A percentile compares a stretch with the other conserved stretches of the same genome.
Evolutionary conservation across 2,888 invertebrate species (phyloP).

Genomic region (Belgica antarctica): DNA sequence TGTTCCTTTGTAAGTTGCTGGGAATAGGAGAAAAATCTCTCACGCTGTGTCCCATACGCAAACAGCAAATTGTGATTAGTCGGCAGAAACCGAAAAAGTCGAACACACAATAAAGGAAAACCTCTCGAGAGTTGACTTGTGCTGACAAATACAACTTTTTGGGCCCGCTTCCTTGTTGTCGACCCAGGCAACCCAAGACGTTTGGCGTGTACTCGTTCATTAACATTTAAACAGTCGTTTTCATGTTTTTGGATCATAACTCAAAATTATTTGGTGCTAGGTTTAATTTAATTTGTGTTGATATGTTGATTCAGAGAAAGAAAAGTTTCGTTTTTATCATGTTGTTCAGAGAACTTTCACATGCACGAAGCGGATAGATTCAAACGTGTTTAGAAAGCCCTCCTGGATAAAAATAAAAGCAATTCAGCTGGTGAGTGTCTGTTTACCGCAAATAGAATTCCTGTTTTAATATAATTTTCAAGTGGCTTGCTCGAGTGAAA

Average conservation of each 20-base stretch:
- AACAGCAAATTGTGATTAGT: slow-evolving; percentile 41
- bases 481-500: slow-evolving; percentile 11
- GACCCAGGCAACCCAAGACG: neutral
- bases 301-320: no score
- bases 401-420: slow-evolving; percentile 10
- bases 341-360: slow-evolving; percentile 19
- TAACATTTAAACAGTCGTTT: slow-evolving; percentile 35
- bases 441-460: neutral
- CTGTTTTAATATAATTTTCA: slow-evolving; percentile 5
- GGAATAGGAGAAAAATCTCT: neutral
- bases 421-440: slow-evolving; percentile 30
- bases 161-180: neutral
- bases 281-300: slow-evolving; percentile 16
- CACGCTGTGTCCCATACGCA: slow-evolving; percentile 4
- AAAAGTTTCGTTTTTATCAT: no score
- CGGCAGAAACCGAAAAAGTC: slow-evolving; percentile 1
- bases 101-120: slow-evolving; percentile 16
- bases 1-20: neutral
- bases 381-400: neutral
- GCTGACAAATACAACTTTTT: slow-evolving; percentile 17
- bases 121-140: slow-evolving; percentile 2
- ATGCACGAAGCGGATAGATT: neutral
- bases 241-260: slow-evolving; percentile 25
- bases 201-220: neutral
- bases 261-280: slow-evolving; percentile 24